phyloP scores from a whole-genome alignment of 1,140 invertebrate species.

The Lepidostoma basale region DNA sequence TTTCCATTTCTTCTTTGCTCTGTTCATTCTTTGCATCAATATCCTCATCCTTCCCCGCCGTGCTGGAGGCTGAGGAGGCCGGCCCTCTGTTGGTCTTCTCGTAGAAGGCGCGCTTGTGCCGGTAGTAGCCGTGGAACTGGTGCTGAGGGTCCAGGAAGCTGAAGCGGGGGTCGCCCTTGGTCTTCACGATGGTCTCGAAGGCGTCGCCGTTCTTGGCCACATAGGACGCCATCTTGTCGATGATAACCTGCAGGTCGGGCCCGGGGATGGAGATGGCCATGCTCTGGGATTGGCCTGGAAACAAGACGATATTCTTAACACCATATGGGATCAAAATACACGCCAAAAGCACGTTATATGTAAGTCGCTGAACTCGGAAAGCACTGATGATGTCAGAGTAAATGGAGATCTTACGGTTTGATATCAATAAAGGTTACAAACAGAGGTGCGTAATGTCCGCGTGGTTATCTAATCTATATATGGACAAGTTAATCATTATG shows the following conservation, averaged over 20 bases:
- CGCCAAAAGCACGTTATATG: no score
- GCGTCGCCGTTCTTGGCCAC: slow-evolving; percentile 92
- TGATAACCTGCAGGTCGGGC: slow-evolving; percentile 81
- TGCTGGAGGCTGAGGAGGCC: slow-evolving; percentile 46
- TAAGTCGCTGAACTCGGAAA: no score
- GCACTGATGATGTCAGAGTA: no score
- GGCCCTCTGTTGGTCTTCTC: slow-evolving; percentile 41
- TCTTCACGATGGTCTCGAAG: slow-evolving; percentile 87
- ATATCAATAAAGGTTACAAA: no score
- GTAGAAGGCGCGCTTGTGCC: slow-evolving; percentile 58
- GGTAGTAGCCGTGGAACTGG: slow-evolving; percentile 79
- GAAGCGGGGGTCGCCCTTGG: slow-evolving; percentile 86
- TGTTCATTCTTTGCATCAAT: slow-evolving; percentile 43
- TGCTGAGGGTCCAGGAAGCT: slow-evolving; percentile 77
- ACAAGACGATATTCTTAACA: neutral
- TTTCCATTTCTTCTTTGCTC: slow-evolving; percentile 49
- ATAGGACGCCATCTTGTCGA: slow-evolving; percentile 95
- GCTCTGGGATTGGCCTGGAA: slow-evolving; percentile 5
- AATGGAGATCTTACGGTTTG: no score
- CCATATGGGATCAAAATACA: no score
- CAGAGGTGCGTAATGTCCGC: no score
- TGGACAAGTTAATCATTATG: no score
- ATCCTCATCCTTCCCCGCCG: slow-evolving; percentile 48
- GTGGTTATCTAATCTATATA: no score
- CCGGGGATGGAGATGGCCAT: slow-evolving; percentile 69